Base-by-base conservation (phyloP, 53 echinoderm and acorn worm genomes). In the Patiria pectinifera region DNA sequence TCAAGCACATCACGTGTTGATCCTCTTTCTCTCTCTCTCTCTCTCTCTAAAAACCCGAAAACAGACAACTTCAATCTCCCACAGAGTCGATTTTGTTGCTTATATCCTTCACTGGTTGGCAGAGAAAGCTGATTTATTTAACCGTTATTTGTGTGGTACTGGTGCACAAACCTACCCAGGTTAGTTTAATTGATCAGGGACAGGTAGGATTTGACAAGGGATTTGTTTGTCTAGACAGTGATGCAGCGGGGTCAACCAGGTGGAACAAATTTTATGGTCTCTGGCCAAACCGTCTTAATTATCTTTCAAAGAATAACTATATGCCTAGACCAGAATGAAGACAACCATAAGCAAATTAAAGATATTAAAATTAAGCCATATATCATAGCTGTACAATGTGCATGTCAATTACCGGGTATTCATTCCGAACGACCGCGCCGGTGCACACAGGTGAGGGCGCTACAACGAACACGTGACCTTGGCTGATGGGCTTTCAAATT, bases 81-180 rank as follows among this genome's bases (percentile, higher is more conserved):
- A 84, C 62, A 14, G 25, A 16, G 35, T 63, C 84, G 84, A 84
- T 84, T 43, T 84, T 35, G 18, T 84, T 59, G 84, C 43, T 62
- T 35, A 35, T 35, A 44, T 61, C 60, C 23, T 83, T 83, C 44
- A 62, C 1, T 15, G 62, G 35, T 63, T 22, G 0, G 84, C 16
- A 63, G 69, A 60, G 60, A 60, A 60, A 60, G 60, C 9, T 8
- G 60, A 8, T 60, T 60, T 12, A 12, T 60, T 12, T 12, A 60
- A 12, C 49, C 48, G 58, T 7, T 49, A 3, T 3, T 14, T 19
- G 53, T 15, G 58, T 15, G 7, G 11, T 82, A 82, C 49, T 1
- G 53, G 48, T 19, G 22, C 12, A 35, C 78, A 45, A 35, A 78
- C 35, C 78, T 78, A 43, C 12, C 78, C 78, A 78, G 3, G 35